These are phyloP conservation scores for Cygnus olor DNA, from an alignment of 2,797 vertebrate genomes.

Conservation along the genomic window DNA sequence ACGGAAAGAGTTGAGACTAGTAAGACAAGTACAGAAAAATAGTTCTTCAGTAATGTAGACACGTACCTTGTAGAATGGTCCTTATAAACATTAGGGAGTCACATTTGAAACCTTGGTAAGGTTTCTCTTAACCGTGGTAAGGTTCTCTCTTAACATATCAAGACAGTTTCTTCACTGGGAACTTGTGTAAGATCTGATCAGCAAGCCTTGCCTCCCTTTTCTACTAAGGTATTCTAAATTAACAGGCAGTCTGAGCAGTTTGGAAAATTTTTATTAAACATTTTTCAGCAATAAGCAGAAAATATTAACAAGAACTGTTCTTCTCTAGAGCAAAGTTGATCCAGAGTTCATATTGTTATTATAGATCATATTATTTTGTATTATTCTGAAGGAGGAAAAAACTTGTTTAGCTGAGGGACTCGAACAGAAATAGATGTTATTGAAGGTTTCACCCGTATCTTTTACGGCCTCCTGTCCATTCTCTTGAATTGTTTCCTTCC, in stretches of 20 bases:
- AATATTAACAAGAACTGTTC: background rate
- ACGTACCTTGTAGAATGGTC: background rate
- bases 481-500: constrained; percentile 60
- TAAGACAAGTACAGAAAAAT: background rate
- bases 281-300: background rate
- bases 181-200: background rate
- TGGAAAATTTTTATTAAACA: background rate
- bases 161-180: background rate
- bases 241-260: background rate
- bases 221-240: background rate
- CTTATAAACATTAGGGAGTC: background rate
- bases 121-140: background rate
- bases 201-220: background rate
- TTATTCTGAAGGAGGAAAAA: constrained; percentile 5
- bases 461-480: constrained; percentile 3
- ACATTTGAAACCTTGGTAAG: background rate
- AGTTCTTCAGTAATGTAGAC: background rate
- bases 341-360: background rate
- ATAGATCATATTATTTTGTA: background rate
- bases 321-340: background rate
- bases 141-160: background rate
- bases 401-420: background rate
- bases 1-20: background rate
- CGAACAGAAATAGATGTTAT: background rate
- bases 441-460: constrained; percentile 38